Percentiles rank a stretch among this genome's conserved stretches.
Evolutionary conservation across 2,113 vertebrate species (phyloP).

Genomic region (Petaurus breviceps): DNA sequence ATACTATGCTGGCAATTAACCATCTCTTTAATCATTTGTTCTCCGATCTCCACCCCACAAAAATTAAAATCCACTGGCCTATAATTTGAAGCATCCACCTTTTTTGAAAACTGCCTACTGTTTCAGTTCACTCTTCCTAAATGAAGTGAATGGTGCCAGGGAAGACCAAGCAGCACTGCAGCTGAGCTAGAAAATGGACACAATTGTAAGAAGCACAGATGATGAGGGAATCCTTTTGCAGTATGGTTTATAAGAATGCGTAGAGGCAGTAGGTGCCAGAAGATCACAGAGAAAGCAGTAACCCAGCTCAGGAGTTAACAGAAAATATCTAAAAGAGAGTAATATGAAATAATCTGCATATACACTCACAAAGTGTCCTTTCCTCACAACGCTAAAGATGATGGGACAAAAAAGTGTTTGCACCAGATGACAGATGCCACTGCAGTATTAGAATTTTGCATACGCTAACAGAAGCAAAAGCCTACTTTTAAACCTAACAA

Average conservation of each 20-base stretch:
- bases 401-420: not conserved
- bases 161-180: not conserved
- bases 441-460: not conserved
- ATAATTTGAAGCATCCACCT: too few species aligned
- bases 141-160: too few species aligned
- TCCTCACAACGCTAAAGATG: not conserved
- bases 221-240: not conserved
- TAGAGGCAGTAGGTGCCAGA: not conserved
- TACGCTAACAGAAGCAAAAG: not conserved
- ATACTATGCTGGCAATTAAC: too few species aligned
- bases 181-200: not conserved
- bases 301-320: not conserved
- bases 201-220: not conserved
- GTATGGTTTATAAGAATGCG: not conserved
- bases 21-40: too few species aligned
- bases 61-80: too few species aligned
- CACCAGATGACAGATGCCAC: not conserved
- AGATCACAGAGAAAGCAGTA: not conserved
- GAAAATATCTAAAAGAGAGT: not conserved
- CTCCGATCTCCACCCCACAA: too few species aligned
- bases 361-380: not conserved
- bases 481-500: not conserved
- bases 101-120: too few species aligned
- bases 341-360: not conserved
- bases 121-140: too few species aligned